Base-by-base conservation (phyloP, 1,140 invertebrate species). In the Riptortus pedestris region DNA sequence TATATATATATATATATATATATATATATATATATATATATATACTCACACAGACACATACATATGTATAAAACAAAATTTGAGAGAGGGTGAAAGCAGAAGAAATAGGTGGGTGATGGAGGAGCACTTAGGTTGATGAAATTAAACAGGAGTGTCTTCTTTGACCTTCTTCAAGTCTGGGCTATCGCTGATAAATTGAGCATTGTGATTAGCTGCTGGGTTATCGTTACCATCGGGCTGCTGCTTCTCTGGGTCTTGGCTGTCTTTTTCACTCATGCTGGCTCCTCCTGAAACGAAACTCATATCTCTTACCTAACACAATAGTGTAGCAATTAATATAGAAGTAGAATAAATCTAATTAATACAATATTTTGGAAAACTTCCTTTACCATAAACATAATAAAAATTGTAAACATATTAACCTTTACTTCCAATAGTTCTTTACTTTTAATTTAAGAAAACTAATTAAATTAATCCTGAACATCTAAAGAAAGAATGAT, bases 61-160 rank as follows among this genome's bases (percentile, higher is more conserved):
- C 31, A 38, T 38, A 38, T 38, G 31, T 14, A 38, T 7, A 7
- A 14, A 7, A 38, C 31, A 38, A 14, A 38, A 38, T 38, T 7
- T 38, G 31, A 38, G 31, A 38, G 14, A 38, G 31, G 5, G 14
- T 5, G 31, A 38, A n/a, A n/a, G 5, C 5, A 38, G 31, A 11
- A 58, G 14, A 12, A 12, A 5, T 9, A 58, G 31, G 59, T 18
- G 18, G 59, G 59, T 31, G 22, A 14, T 4, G 26, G 28, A 12
- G 11, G 4, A 48, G n/a, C 33, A 48, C 7, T 45, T 27, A 24
- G 38, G 22, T n/a, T n/a, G n/a, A 24, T 45, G 20, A 11, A 48
- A 48, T 65, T 57, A 65, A 20, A 65, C 65, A 24, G 65, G 65
- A 7, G 65, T 66, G 29, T 66, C 65, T 47, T 66, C 65, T 51